phyloP scores from a whole-genome alignment of 2,888 invertebrate genomes.

The Cephus sareptanus region DNA sequence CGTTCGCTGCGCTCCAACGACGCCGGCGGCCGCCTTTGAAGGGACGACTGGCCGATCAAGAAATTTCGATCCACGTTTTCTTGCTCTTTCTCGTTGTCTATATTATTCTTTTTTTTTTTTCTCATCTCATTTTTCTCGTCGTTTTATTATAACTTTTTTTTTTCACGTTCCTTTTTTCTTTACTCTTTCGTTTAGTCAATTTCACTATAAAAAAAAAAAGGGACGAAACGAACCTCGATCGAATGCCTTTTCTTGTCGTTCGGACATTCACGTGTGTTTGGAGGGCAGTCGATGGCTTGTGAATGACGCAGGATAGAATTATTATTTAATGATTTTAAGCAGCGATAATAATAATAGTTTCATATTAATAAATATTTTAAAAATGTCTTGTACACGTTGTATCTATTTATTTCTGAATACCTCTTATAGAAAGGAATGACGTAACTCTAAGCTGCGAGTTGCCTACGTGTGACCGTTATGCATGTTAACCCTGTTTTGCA shows the following conservation, averaged over 20 bases:
- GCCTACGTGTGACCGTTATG: constrained; percentile 23
- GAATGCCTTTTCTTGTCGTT: neutral
- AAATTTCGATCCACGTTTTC: constrained; percentile 38
- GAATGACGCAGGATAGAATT: constrained; percentile 44
- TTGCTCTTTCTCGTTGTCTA: constrained; percentile 23
- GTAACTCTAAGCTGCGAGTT: constrained; percentile 20
- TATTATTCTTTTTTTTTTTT: constrained; percentile 9
- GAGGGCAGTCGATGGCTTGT: constrained; percentile 51
- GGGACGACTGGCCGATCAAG: constrained; percentile 33
- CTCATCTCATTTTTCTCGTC: constrained; percentile 47
- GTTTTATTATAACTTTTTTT: constrained; percentile 40
- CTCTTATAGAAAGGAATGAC: constrained; percentile 22
- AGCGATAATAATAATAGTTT: constrained; percentile 64
- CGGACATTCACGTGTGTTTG: constrained; percentile 30
- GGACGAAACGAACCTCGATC: neutral
- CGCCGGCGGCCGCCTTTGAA: constrained; percentile 11
- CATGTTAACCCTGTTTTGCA: constrained; percentile 31
- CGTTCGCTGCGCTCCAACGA: constrained; percentile 52
- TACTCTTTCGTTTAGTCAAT: constrained; percentile 39
- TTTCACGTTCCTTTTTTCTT: constrained; percentile 6
- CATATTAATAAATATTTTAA: constrained; percentile 64
- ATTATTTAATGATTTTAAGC: constrained; percentile 62
- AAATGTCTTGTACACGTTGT: constrained; percentile 50
- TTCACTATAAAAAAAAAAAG: constrained; percentile 30
- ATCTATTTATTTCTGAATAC: constrained; percentile 49